These are phyloP conservation scores for Zeus faber DNA, from an alignment of 2,113 vertebrate genomes.

Conservation along the genomic window DNA sequence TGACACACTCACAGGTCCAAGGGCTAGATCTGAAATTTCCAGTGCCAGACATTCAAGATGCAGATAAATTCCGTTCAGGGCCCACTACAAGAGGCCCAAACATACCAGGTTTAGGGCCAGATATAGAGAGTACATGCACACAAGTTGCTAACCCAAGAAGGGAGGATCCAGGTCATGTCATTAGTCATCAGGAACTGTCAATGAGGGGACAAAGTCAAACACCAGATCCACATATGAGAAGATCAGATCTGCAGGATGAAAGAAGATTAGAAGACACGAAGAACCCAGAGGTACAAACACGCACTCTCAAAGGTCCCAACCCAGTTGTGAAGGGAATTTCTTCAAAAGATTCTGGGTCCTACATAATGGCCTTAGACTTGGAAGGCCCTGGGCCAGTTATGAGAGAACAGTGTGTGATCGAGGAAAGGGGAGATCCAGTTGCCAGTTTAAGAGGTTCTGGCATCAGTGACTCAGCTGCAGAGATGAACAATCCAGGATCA, in stretches of 20 bases:
- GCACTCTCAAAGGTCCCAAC: background rate
- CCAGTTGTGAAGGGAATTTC: background rate
- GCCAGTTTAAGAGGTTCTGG: background rate
- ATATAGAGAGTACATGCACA: slow-evolving; percentile 4
- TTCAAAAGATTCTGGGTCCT: too few species aligned
- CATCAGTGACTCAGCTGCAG: background rate
- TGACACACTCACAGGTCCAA: background rate
- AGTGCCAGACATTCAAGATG: background rate
- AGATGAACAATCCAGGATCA: slow-evolving; percentile 8
- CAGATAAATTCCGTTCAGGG: slow-evolving; percentile 4
- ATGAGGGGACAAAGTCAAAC: slow-evolving; percentile 10
- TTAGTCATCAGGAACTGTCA: background rate
- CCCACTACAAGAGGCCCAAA: background rate
- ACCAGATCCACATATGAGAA: background rate
- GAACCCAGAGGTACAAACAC: background rate
- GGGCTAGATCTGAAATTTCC: background rate
- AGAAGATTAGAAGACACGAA: slow-evolving; percentile 4
- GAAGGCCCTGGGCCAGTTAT: background rate
- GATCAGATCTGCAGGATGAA: slow-evolving; percentile 10
- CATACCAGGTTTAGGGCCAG: background rate
- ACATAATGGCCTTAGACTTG: background rate
- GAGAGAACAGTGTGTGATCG: background rate
- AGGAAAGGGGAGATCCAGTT: background rate
- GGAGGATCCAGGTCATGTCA: background rate
- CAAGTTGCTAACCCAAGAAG: slow-evolving; percentile 1